Percentiles rank a stretch among this genome's conserved stretches.
These are phyloP conservation scores for Cacoxenus indagator DNA, from an alignment of 2,888 invertebrate species.

Conservation along the genomic window DNA sequence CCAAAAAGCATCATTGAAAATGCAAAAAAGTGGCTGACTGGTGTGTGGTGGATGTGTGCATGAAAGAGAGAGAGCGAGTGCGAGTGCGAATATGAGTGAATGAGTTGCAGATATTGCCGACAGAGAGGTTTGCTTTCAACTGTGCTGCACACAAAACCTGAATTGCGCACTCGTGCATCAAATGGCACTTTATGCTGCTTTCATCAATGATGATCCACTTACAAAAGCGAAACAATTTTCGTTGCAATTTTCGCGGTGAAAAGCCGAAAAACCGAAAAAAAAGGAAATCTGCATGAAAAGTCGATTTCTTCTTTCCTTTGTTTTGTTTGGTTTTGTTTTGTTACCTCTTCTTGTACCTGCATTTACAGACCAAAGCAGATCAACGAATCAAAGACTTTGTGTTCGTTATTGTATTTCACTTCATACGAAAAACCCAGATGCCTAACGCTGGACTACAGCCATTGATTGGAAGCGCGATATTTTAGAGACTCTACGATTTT, in stretches of 20 bases:
- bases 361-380: background rate
- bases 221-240: background rate
- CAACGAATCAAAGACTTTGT: background rate
- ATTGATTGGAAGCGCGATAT: too few species aligned
- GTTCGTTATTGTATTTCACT: too few species aligned
- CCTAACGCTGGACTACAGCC: too few species aligned
- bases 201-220: slow-evolving; percentile 1
- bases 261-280: too few species aligned
- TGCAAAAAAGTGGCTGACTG: too few species aligned
- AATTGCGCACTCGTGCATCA: background rate
- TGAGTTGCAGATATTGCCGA: background rate
- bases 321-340: background rate
- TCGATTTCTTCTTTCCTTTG: background rate
- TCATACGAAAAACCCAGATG: too few species aligned
- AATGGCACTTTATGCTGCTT: slow-evolving; percentile 3
- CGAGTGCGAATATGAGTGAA: background rate
- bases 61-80: background rate
- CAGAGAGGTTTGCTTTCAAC: background rate
- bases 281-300: too few species aligned
- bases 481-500: too few species aligned
- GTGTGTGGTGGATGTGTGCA: too few species aligned
- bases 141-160: background rate
- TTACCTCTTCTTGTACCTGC: too few species aligned
- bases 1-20: background rate
- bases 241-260: background rate